These are phyloP conservation scores for Xestobium rufovillosum DNA, from an alignment of 2,888 invertebrate species.

Conservation along the genomic window DNA sequence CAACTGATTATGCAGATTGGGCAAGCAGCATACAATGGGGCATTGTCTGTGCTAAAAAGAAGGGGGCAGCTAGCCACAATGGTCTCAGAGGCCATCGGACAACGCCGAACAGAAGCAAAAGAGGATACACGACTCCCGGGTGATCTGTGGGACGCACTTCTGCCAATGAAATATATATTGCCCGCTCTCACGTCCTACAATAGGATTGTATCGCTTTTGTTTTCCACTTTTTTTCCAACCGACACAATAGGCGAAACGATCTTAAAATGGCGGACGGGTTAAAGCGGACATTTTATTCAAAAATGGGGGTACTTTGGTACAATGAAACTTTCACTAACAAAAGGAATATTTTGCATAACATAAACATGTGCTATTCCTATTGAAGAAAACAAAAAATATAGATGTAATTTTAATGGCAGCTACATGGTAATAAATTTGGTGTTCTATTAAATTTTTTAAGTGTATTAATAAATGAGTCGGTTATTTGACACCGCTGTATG, in stretches of 20 bases:
- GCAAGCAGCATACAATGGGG: constrained; percentile 25
- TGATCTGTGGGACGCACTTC: constrained; percentile 3
- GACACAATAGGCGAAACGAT: neutral
- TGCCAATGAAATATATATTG: constrained; percentile 1
- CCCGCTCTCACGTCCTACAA: constrained; percentile 1
- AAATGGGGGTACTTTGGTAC: too few relatives aligned
- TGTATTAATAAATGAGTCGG: too few relatives aligned
- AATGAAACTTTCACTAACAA: too few relatives aligned
- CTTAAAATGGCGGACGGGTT: constrained; percentile 3
- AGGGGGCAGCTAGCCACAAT: constrained; percentile 12
- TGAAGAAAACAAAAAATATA: too few relatives aligned
- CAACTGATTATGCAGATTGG: constrained; percentile 22
- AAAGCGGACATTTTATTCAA: too few relatives aligned
- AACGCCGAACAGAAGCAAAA: neutral
- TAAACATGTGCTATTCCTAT: too few relatives aligned
- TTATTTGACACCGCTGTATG: too few relatives aligned
- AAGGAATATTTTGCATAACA: too few relatives aligned
- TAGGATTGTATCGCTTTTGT: neutral
- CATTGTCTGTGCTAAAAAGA: constrained; percentile 19
- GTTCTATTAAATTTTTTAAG: too few relatives aligned
- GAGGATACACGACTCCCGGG: too few relatives aligned
- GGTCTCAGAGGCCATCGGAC: constrained; percentile 2
- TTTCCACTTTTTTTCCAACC: neutral
- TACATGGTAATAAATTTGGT: too few relatives aligned
- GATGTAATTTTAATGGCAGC: too few relatives aligned